A percentile compares a stretch with the other conserved stretches of the same genome.
These are phyloP conservation scores for Scaptomyza reducta DNA, from an alignment of 2,888 invertebrate genomes.

Conservation along the genomic window DNA sequence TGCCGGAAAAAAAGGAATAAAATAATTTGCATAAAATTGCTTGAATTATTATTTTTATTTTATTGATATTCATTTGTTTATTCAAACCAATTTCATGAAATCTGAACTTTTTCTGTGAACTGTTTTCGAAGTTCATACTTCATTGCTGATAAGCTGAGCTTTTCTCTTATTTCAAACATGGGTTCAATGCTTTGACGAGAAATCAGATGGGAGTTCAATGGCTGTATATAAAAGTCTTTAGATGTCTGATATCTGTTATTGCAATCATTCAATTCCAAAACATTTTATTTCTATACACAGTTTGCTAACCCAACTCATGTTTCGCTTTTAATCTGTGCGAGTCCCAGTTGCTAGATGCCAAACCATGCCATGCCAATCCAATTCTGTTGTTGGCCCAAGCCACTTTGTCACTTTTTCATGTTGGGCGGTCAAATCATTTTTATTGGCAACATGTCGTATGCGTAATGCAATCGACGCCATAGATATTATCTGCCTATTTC, in stretches of 20 bases:
- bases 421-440: constrained; percentile 47
- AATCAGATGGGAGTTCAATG: neutral
- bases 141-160: neutral
- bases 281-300: constrained; percentile 36
- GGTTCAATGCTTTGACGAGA: constrained; percentile 1
- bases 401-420: constrained; percentile 51
- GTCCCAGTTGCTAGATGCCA: constrained; percentile 40
- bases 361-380: constrained; percentile 7
- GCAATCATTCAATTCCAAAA: constrained; percentile 49
- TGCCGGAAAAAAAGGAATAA: no score
- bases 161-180: neutral
- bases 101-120: no score
- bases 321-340: constrained; percentile 41
- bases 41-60: neutral
- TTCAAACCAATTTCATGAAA: no score
- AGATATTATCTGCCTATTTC: constrained; percentile 52
- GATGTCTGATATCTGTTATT: constrained; percentile 32
- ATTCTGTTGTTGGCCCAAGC: constrained; percentile 31
- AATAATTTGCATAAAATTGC: no score
- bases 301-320: constrained; percentile 39
- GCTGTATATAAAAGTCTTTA: constrained; percentile 7
- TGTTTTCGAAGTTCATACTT: neutral
- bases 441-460: constrained; percentile 76
- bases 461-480: constrained; percentile 73
- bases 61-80: neutral